Conservation (phyloP, 2,888 invertebrate genomes). For the Drosophila emarginata region DNA sequence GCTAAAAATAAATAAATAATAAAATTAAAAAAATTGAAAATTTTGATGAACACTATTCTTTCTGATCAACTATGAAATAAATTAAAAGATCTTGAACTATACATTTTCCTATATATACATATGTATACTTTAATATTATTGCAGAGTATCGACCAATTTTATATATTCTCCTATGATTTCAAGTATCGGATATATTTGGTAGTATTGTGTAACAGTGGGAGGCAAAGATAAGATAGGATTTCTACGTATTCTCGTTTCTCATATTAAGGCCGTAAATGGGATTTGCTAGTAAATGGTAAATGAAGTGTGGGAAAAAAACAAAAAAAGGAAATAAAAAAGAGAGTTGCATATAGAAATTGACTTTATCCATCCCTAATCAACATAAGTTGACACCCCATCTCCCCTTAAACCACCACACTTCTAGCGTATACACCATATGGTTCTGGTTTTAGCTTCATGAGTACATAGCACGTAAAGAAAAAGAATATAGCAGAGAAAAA, state of each 20-base stretch:
- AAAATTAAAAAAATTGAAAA: not conserved
- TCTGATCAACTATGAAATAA: not conserved
- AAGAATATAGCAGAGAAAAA: constrained; percentile 24
- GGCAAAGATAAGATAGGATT: not conserved
- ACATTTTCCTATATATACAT: not conserved
- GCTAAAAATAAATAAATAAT: no score
- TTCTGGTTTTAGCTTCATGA: constrained; percentile 1
- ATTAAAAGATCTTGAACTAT: not conserved
- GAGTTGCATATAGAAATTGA: constrained; percentile 62
- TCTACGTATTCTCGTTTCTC: constrained; percentile 27
- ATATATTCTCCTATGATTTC: not conserved
- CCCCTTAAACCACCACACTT: not conserved
- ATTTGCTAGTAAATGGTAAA: constrained; percentile 61
- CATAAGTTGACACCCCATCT: constrained; percentile 53
- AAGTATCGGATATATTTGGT: not conserved
- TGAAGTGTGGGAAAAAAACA: constrained; percentile 47
- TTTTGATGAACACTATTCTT: no score
- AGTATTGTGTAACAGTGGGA: not conserved
- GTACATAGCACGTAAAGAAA: constrained; percentile 4
- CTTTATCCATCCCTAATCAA: constrained; percentile 67
- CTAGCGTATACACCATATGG: not conserved
- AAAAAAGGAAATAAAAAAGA: not conserved
- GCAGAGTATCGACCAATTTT: not conserved
- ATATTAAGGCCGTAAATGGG: constrained; percentile 55
- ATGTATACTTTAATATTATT: not conserved